Conservation (phyloP, 1,140 invertebrate species). For the Drosophila triauraria region DNA sequence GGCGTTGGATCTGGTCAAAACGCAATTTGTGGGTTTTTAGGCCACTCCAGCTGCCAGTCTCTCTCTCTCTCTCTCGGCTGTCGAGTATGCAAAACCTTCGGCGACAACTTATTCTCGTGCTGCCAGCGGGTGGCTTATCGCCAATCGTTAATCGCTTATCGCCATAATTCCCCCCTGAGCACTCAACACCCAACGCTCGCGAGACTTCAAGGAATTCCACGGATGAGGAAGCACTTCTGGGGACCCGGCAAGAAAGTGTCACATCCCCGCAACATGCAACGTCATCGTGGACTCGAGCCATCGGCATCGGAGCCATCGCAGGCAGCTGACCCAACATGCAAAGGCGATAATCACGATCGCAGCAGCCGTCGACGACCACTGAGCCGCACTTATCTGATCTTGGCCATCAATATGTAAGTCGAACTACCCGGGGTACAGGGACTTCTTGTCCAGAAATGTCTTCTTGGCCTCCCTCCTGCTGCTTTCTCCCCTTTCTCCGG, state of each 20-base stretch:
- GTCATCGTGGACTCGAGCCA: constrained; percentile 72
- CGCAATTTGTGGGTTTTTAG: constrained; percentile 75
- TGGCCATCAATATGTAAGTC: constrained; percentile 68
- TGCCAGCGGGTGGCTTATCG: constrained; percentile 49
- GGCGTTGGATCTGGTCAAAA: constrained; percentile 34
- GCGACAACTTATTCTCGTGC: constrained; percentile 34
- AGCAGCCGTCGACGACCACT: constrained; percentile 35
- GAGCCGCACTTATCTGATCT: constrained; percentile 62
- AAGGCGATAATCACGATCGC: constrained; percentile 47
- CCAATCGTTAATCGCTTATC: constrained; percentile 65
- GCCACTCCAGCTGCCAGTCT: constrained; percentile 28
- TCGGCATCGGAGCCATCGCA: constrained; percentile 23
- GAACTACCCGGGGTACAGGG: constrained; percentile 14
- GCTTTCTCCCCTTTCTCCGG: constrained; percentile 1
- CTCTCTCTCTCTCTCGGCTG: neutral
- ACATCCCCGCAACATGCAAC: constrained; percentile 61
- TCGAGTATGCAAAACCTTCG: constrained; percentile 47
- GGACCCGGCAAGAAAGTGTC: constrained; percentile 56
- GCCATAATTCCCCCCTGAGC: constrained; percentile 53
- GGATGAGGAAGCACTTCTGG: constrained; percentile 68
- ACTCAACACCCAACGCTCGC: constrained; percentile 38
- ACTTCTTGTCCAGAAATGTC: constrained; percentile 4
- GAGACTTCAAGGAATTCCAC: constrained; percentile 57
- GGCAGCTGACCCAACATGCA: constrained; percentile 59
- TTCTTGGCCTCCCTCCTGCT: neutral